These are phyloP conservation scores for Galbula dea DNA, from an alignment of 2,113 vertebrate genomes.

Conservation along the genomic window DNA sequence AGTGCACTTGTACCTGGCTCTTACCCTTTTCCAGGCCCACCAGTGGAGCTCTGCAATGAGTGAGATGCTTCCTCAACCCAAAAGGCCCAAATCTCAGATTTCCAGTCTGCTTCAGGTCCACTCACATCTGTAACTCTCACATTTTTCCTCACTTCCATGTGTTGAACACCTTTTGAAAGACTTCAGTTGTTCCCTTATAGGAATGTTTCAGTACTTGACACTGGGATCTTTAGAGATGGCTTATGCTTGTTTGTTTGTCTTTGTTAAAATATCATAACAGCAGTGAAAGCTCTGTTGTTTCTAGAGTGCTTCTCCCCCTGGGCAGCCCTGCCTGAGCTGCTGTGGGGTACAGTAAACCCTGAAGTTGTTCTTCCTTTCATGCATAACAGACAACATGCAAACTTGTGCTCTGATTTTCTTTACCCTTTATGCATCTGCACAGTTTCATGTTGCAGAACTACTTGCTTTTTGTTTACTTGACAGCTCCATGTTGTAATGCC, in stretches of 20 bases:
- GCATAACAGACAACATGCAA: not conserved
- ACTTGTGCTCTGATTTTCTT: not conserved
- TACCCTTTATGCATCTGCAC: not conserved
- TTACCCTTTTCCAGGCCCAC: not conserved
- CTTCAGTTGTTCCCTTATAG: not conserved
- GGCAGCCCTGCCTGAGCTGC: not conserved
- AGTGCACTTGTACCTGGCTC: not conserved
- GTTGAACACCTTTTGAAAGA: not conserved
- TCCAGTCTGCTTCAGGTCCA: not conserved
- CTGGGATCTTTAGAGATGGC: not conserved
- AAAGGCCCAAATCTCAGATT: not conserved
- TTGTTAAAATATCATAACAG: not conserved
- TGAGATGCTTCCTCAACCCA: not conserved
- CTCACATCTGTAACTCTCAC: not conserved
- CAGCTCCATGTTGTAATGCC: not conserved
- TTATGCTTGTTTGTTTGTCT: not conserved
- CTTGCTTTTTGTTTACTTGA: not conserved
- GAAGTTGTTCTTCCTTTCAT: not conserved
- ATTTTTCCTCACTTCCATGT: not conserved
- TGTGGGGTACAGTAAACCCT: not conserved
- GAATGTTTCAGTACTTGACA: not conserved
- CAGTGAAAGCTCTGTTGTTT: not conserved
- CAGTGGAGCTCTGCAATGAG: not conserved
- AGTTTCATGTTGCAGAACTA: not conserved
- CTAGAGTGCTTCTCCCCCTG: not conserved